Evolutionary conservation across 2,888 invertebrate species (phyloP), one percentile per base, ranked within the genome.

Genomic region (Hypselothyrea guttata): DNA sequence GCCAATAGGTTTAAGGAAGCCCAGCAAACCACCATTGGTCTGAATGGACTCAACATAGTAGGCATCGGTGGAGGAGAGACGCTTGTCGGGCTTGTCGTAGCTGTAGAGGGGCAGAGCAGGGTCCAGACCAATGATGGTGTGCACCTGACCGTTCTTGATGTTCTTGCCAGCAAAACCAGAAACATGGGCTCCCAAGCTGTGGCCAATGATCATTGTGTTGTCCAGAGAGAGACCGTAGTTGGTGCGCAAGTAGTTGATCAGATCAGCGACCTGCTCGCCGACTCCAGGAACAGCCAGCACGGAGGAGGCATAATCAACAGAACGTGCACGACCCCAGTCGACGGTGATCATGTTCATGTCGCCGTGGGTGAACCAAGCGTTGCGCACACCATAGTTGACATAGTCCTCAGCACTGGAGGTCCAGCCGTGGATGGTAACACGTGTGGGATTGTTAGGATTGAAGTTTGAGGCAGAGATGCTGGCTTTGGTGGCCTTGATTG

Each of bases 171-270:
- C 91, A 55, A 91, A 91, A 0, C 93, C 93, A n/a, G 92, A 91
- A 1, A 92, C 91, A 69, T 93, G 93, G 0, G 92, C 92, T 0
- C 93, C 93, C 55, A 93, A 88, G 61, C 92, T 92, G 68, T 93
- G 93, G 0, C 93, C 93, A 52, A 92, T 92, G 4, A 89, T 48
- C 91, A 91, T 84, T 90, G 92, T 71, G 89, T 87, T 4, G 90
- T 91, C 37, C 90, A 91, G 37, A 88, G 86, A 13, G 89, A 90
- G 9, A 89, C 92, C 51, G 90, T 91, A 72, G 89, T 89, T 11
- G 89, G 89, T 1, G 90, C 91, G 79, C 91, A 93, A 71, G 47
- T 75, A 86, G 47, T 90, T 86, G 46, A 89, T 74, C 51, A 89
- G 51, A 0, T 9, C 40, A 13, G 88, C 90, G 0, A 88, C 73